phyloP scores from a whole-genome alignment of 2,797 vertebrate species.

The Aphelocoma californica region DNA sequence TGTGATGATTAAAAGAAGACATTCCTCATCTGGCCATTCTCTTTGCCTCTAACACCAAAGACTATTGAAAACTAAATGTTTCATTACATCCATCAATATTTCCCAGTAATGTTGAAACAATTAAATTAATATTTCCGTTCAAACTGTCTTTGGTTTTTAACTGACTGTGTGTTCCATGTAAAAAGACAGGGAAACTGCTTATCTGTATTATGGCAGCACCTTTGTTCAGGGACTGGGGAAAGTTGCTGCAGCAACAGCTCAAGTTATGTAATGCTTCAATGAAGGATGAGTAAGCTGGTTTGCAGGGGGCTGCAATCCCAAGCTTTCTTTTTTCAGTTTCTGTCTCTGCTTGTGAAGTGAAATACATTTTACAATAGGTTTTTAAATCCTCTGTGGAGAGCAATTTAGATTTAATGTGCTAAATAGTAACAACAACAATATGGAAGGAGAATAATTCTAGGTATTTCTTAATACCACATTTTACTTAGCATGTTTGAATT shows the following conservation, averaged over 20 bases:
- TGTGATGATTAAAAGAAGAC: background rate
- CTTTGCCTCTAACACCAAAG: background rate
- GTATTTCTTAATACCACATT: background rate
- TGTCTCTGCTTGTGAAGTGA: background rate
- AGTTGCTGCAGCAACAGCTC: constrained; percentile 38
- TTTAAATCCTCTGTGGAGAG: background rate
- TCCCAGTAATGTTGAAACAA: background rate
- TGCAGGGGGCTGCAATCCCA: background rate
- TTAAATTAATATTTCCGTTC: background rate
- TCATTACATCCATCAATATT: background rate
- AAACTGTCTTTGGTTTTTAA: background rate
- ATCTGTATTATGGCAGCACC: background rate
- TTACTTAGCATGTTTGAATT: background rate
- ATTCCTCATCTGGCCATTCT: background rate
- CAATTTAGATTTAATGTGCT: background rate
- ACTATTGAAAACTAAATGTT: background rate
- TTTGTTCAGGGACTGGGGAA: background rate
- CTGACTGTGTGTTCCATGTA: background rate
- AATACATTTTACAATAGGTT: background rate
- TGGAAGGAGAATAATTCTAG: background rate
- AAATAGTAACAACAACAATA: background rate
- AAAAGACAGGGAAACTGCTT: background rate
- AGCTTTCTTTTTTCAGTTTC: background rate
- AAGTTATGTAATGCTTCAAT: background rate
- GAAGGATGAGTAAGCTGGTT: background rate